Percentiles rank a stretch among this genome's conserved stretches.
Evolutionary conservation across 2,797 vertebrate genomes (phyloP).

Genomic region (Smutsia temminckii): DNA sequence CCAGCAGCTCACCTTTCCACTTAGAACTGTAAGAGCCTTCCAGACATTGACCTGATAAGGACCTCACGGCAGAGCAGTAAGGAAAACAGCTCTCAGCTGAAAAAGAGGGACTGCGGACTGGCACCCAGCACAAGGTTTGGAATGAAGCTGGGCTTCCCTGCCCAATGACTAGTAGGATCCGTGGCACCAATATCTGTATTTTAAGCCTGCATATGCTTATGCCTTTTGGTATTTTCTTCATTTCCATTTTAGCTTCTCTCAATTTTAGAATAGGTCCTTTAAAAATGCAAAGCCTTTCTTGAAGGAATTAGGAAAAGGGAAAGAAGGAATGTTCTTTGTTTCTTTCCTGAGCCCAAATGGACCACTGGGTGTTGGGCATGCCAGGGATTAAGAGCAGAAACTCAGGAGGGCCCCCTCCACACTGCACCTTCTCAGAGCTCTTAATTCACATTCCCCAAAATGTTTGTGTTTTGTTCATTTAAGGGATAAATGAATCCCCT

Average conservation of each 20-base stretch:
- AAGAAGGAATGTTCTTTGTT: conserved; percentile 27
- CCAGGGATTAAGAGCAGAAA: background rate
- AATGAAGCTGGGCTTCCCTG: background rate
- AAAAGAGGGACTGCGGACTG: background rate
- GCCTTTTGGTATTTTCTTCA: background rate
- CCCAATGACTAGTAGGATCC: background rate
- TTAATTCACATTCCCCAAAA: background rate
- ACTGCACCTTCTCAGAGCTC: background rate
- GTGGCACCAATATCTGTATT: background rate
- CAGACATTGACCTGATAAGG: background rate
- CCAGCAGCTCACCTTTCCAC: background rate
- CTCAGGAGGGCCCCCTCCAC: background rate
- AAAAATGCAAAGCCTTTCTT: conserved; percentile 21
- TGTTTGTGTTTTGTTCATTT: background rate
- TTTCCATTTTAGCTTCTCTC: conserved; percentile 42
- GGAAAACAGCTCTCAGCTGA: background rate
- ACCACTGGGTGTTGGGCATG: background rate
- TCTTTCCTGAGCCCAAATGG: background rate
- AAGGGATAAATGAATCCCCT: background rate
- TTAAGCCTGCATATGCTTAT: background rate
- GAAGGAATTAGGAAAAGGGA: background rate
- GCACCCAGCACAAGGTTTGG: background rate
- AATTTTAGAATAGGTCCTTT: conserved; percentile 4
- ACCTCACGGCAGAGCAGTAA: background rate
- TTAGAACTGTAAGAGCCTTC: background rate